phyloP scores from a whole-genome alignment of 2,113 vertebrate genomes.

The Scophthalmus maximus region DNA sequence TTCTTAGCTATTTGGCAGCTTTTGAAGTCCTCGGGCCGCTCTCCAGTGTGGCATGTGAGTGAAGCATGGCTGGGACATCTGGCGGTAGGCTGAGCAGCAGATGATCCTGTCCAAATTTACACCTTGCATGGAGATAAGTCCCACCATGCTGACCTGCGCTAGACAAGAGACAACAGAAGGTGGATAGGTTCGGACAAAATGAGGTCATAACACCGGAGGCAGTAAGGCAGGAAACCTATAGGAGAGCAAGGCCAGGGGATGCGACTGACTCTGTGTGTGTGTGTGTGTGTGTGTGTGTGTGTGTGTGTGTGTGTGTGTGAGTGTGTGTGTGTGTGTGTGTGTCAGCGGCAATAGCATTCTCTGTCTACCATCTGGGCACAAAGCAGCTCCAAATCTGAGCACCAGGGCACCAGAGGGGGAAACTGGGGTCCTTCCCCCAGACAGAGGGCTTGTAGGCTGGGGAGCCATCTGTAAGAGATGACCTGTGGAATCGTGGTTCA shows the following conservation, averaged over 20 bases:
- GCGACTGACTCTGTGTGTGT: conserved; percentile 18
- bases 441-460: conserved; percentile 56
- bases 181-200: conserved; percentile 68
- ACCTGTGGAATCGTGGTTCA: conserved; percentile 71
- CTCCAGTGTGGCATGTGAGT: conserved; percentile 29
- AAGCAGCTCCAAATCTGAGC: conserved; percentile 51
- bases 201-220: conserved; percentile 46
- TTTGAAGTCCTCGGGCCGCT: conserved; percentile 11
- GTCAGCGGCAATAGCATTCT: conserved; percentile 36
- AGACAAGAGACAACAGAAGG: conserved; percentile 65
- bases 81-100: conserved; percentile 39
- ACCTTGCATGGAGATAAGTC: conserved; percentile 31
- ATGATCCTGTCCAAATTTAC: conserved; percentile 18
- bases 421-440: conserved; percentile 43
- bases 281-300: conserved; percentile 12
- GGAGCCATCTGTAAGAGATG: conserved; percentile 76
- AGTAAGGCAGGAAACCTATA: conserved; percentile 51
- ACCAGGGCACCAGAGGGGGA: conserved; percentile 41
- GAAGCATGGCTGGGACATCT: conserved; percentile 19
- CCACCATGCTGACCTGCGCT: conserved; percentile 28
- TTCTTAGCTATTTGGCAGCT: conserved; percentile 9
- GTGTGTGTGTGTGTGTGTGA: conserved; percentile 21
- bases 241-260: conserved; percentile 45
- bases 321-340: conserved; percentile 43
- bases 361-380: conserved; percentile 73